A percentile compares a stretch with the other conserved stretches of the same genome.
phyloP scores from a whole-genome alignment of 2,888 invertebrate species.

The Podabrus alpinus region DNA sequence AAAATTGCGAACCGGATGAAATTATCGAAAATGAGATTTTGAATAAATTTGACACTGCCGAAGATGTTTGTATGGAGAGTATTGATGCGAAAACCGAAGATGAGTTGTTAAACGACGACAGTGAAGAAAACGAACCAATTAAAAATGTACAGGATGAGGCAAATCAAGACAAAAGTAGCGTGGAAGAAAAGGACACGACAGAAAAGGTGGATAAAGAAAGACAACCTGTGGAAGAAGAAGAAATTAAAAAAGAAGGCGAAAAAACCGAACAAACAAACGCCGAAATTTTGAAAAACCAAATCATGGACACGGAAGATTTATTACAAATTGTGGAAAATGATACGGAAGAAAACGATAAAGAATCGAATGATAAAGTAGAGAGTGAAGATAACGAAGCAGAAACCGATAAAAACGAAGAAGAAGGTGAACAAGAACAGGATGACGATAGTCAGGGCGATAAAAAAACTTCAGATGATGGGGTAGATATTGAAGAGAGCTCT shows the following conservation, averaged over 20 bases:
- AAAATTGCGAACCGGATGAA: neutral
- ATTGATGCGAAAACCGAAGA: slow-evolving; percentile 38
- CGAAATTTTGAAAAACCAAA: slow-evolving; percentile 20
- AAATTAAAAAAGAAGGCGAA: slow-evolving; percentile 2
- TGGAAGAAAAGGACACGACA: slow-evolving; percentile 1
- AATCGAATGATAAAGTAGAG: slow-evolving; percentile 11
- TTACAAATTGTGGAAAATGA: slow-evolving; percentile 32
- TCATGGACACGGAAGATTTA: slow-evolving; percentile 32
- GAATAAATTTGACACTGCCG: slow-evolving; percentile 38
- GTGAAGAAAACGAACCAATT: neutral
- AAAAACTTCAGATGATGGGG: slow-evolving; percentile 35
- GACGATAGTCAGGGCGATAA: slow-evolving; percentile 51
- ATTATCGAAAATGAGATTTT: slow-evolving; percentile 5
- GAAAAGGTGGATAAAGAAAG: slow-evolving; percentile 6
- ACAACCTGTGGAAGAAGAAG: neutral
- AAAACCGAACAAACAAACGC: slow-evolving; percentile 35
- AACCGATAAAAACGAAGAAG: slow-evolving; percentile 23
- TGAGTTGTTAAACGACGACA: slow-evolving; percentile 25
- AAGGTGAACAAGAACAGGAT: slow-evolving; percentile 29
- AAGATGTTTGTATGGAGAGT: slow-evolving; percentile 14
- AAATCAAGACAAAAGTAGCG: neutral
- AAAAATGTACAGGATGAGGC: neutral
- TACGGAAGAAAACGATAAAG: slow-evolving; percentile 19
- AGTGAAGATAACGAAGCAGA: slow-evolving; percentile 29
- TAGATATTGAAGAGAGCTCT: slow-evolving; percentile 42